Conservation (phyloP, 2,888 invertebrate genomes). For the Scrobipalpa costella region DNA sequence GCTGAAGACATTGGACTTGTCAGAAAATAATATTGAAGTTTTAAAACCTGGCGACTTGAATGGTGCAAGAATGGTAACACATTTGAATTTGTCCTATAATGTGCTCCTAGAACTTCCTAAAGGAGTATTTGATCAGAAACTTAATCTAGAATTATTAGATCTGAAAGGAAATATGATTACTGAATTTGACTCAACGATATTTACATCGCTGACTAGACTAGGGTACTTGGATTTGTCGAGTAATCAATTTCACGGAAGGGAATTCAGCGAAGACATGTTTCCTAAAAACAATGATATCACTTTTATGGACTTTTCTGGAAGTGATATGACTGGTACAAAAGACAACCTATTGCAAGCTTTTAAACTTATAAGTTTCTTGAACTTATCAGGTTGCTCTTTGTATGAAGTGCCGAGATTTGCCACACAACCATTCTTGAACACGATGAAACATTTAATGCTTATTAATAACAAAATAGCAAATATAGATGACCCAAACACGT, state of each 20-base stretch:
- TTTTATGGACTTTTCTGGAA: constrained; percentile 55
- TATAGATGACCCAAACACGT: constrained; percentile 42
- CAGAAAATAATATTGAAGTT: constrained; percentile 50
- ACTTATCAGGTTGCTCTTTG: constrained; percentile 53
- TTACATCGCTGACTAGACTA: constrained; percentile 50
- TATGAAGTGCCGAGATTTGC: constrained; percentile 56
- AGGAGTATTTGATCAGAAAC: constrained; percentile 54
- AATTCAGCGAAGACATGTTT: constrained; percentile 49
- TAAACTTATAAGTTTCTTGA: constrained; percentile 44
- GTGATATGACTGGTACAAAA: constrained; percentile 50
- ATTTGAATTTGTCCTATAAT: constrained; percentile 57
- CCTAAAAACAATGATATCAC: constrained; percentile 43
- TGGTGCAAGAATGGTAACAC: constrained; percentile 42
- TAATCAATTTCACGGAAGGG: constrained; percentile 48
- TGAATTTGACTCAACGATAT: constrained; percentile 47
- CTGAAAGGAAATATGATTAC: constrained; percentile 51
- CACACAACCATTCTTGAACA: constrained; percentile 49
- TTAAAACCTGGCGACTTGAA: constrained; percentile 55
- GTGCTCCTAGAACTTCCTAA: constrained; percentile 47
- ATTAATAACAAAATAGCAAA: constrained; percentile 56
- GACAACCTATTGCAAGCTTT: constrained; percentile 48
- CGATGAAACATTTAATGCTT: constrained; percentile 54
- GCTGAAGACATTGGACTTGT: constrained; percentile 54
- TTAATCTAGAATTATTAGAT: constrained; percentile 51
- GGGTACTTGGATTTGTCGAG: constrained; percentile 52